Evolutionary conservation across 2,113 vertebrate genomes (phyloP).

Genomic region (Ahaetulla prasina): DNA sequence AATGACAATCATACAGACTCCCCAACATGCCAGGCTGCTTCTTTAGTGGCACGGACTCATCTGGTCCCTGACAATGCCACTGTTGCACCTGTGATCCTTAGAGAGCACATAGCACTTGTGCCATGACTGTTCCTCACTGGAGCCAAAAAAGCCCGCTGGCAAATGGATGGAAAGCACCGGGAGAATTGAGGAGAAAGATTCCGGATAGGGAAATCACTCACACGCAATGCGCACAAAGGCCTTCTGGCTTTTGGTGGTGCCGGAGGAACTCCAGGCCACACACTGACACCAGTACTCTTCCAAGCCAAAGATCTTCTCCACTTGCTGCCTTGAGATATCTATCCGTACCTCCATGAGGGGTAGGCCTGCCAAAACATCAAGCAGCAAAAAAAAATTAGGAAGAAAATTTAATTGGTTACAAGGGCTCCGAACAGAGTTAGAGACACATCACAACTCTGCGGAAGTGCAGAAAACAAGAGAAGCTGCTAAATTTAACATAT

Average conservation of each 20-base stretch:
- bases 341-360: slow-evolving; percentile 93
- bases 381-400: neutral
- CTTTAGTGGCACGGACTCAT: neutral
- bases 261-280: slow-evolving; percentile 96
- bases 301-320: slow-evolving; percentile 96
- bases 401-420: neutral
- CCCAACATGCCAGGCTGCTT: fast-evolving
- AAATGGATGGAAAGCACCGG: neutral
- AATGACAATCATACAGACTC: fast-evolving
- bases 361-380: slow-evolving; percentile 71
- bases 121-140: neutral
- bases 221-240: slow-evolving; percentile 94
- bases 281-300: slow-evolving; percentile 99
- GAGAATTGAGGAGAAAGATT: neutral
- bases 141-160: neutral
- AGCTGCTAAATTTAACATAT: neutral
- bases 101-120: neutral
- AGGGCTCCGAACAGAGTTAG: neutral
- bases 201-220: slow-evolving; percentile 68
- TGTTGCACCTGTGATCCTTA: neutral
- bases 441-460: neutral
- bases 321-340: slow-evolving; percentile 94
- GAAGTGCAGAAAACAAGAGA: neutral
- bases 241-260: slow-evolving; percentile 98
- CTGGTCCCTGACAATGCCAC: neutral